A percentile compares a stretch with the other conserved stretches of the same genome.
Evolutionary conservation across 92 coral and sea anemone genomes (phyloP).

Genomic region (Montipora capitata): DNA sequence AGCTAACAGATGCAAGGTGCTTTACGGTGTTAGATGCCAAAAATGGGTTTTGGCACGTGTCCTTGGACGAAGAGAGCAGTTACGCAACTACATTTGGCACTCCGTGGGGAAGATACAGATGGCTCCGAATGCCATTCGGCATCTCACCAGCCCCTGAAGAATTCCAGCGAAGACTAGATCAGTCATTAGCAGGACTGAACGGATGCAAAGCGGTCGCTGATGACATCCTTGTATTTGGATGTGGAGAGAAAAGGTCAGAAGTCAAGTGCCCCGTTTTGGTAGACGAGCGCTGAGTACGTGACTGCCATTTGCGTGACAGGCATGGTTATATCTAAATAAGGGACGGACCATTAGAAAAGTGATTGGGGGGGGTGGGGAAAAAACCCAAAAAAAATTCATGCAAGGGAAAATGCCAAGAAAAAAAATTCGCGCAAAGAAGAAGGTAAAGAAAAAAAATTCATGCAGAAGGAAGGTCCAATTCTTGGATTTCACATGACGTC

Average conservation of each 20-base stretch:
- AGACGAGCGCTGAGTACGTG: too few relatives aligned
- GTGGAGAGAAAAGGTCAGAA: conserved; percentile 9
- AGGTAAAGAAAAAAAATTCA: too few relatives aligned
- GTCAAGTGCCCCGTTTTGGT: too few relatives aligned
- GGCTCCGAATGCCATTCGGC: conserved; percentile 82
- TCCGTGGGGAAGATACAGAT: conserved; percentile 72
- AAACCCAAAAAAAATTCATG: too few relatives aligned
- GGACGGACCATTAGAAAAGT: too few relatives aligned
- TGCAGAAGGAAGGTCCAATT: too few relatives aligned
- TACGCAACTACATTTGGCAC: conserved; percentile 76
- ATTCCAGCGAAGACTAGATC: conserved; percentile 77
- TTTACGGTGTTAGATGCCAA: conserved; percentile 82
- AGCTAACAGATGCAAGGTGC: conserved; percentile 68
- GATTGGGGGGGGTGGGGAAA: too few relatives aligned
- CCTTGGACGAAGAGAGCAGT: conserved; percentile 74
- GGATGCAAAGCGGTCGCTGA: conserved; percentile 81
- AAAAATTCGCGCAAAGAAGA: too few relatives aligned
- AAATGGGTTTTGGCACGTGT: conserved; percentile 78
- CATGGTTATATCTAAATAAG: too few relatives aligned
- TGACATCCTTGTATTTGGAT: conserved; percentile 78
- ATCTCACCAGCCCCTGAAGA: conserved; percentile 80
- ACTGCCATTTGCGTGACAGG: too few relatives aligned
- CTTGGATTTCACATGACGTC: too few relatives aligned
- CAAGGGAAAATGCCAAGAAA: too few relatives aligned
- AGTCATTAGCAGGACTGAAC: conserved; percentile 64